Percentiles rank a stretch among this genome's conserved stretches.
Conservation (phyloP, 2,113 vertebrate genomes). For the Rhea americana region DNA sequence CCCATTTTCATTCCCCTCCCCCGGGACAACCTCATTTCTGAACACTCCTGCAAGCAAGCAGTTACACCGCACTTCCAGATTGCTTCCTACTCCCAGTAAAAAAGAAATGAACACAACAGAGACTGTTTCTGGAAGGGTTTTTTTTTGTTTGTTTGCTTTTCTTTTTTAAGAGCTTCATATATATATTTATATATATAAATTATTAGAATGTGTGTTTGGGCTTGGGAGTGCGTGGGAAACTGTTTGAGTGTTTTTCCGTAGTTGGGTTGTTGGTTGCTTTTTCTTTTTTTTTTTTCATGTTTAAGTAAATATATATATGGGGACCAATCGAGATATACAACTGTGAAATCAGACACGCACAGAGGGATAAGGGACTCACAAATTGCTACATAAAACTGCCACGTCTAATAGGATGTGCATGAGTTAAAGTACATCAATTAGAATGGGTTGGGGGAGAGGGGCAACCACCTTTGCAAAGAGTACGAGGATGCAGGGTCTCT, state of each 20-base stretch:
- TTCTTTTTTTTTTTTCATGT: slow-evolving; percentile 49
- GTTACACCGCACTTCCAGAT: not conserved
- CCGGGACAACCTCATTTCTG: not conserved
- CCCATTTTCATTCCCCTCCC: no score
- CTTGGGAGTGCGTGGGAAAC: slow-evolving; percentile 49
- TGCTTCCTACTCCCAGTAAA: not conserved
- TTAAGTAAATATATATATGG: slow-evolving; percentile 72
- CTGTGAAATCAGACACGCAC: slow-evolving; percentile 72
- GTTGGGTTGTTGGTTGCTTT: slow-evolving; percentile 15
- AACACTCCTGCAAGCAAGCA: no score
- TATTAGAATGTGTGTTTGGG: slow-evolving; percentile 67
- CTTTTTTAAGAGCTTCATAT: slow-evolving; percentile 75
- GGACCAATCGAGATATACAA: slow-evolving; percentile 72
- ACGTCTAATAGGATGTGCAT: slow-evolving; percentile 80
- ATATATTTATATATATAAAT: slow-evolving; percentile 83
- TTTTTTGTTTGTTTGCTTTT: slow-evolving; percentile 38
- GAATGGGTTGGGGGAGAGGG: slow-evolving; percentile 30
- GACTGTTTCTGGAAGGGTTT: slow-evolving; percentile 72
- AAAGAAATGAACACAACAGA: slow-evolving; percentile 37
- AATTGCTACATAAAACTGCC: slow-evolving; percentile 81
- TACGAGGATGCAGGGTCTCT: slow-evolving; percentile 33
- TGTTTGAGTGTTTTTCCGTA: slow-evolving; percentile 19
- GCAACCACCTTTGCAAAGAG: slow-evolving; percentile 31
- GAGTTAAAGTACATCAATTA: slow-evolving; percentile 76
- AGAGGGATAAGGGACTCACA: slow-evolving; percentile 69